phyloP scores from a whole-genome alignment of 2,797 vertebrate species.

The Uromys caudimaculatus region DNA sequence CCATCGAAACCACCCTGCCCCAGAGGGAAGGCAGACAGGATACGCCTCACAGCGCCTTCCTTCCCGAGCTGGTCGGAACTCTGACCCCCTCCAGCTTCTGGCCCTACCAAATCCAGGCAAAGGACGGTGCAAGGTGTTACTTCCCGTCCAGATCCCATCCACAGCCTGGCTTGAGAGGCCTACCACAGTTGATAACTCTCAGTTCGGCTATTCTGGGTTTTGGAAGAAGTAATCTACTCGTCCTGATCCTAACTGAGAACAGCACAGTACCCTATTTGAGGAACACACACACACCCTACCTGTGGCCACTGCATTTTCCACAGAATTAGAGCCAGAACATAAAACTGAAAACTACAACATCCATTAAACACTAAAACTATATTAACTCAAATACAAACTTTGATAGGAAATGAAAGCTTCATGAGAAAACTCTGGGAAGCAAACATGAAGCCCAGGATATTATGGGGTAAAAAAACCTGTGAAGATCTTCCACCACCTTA shows the following conservation, averaged over 20 bases:
- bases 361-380: neutral
- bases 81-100: conserved; percentile 39
- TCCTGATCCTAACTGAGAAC: neutral
- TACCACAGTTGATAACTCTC: neutral
- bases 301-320: neutral
- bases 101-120: neutral
- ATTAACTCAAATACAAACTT: neutral
- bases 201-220: neutral
- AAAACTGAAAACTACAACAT: neutral
- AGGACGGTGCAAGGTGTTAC: neutral
- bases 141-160: neutral
- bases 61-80: neutral
- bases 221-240: neutral
- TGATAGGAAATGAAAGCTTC: conserved; percentile 41
- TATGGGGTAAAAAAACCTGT: neutral
- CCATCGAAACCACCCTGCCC: conserved; percentile 21
- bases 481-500: neutral
- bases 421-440: neutral
- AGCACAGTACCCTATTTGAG: neutral
- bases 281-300: neutral
- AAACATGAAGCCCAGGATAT: neutral
- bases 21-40: neutral
- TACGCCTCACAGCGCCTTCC: neutral
- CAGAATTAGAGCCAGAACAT: neutral
- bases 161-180: neutral